These are phyloP conservation scores for Drosophila mauritiana DNA, from an alignment of 1,140 invertebrate genomes.

Conservation along the genomic window DNA sequence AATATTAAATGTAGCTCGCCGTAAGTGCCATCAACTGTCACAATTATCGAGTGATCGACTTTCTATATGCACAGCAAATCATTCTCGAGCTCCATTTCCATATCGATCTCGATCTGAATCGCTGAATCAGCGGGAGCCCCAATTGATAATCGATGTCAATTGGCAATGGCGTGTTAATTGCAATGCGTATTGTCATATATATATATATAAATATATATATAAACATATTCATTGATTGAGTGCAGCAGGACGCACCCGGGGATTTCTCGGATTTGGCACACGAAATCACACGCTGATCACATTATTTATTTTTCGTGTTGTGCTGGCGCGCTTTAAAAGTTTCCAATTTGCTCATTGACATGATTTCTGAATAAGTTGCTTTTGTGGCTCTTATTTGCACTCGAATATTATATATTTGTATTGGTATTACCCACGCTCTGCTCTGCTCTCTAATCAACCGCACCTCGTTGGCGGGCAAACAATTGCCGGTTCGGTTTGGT, in stretches of 20 bases:
- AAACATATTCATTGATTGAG: background rate
- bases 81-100: slow-evolving; percentile 21
- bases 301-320: background rate
- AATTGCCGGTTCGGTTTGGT: slow-evolving; percentile 16
- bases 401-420: background rate
- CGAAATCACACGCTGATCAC: background rate
- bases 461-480: slow-evolving; percentile 49
- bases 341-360: slow-evolving; percentile 75
- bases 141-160: slow-evolving; percentile 43
- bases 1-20: slow-evolving; percentile 25
- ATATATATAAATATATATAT: no score
- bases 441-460: slow-evolving; percentile 55
- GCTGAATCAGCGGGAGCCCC: slow-evolving; percentile 5
- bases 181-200: slow-evolving; percentile 13
- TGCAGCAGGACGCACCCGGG: slow-evolving; percentile 19
- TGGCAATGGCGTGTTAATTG: slow-evolving; percentile 48
- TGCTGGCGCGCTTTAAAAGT: slow-evolving; percentile 42
- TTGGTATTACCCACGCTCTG: slow-evolving; percentile 43
- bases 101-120: slow-evolving; percentile 13
- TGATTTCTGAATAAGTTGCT: slow-evolving; percentile 53
- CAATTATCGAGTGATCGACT: slow-evolving; percentile 37
- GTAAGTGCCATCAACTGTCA: slow-evolving; percentile 29
- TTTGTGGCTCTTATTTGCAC: slow-evolving; percentile 9
- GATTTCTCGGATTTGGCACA: slow-evolving; percentile 6
- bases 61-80: slow-evolving; percentile 47